Base-by-base conservation (phyloP, 2,888 invertebrate species). In the Nineta flava region DNA sequence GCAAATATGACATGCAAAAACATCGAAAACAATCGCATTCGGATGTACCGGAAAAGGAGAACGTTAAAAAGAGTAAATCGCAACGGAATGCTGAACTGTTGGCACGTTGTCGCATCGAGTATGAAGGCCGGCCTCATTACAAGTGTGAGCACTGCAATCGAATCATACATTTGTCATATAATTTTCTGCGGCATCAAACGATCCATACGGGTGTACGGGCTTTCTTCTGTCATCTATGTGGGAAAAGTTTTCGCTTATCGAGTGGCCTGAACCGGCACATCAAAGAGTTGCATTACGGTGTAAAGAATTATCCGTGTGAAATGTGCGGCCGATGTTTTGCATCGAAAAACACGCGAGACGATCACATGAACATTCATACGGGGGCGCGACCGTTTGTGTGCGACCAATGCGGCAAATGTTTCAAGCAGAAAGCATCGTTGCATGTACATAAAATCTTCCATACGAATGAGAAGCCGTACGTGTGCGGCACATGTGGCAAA, bases 141-240 rank as follows among this genome's bases (percentile, higher is more conserved):
- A 59, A 62, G 52, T 76, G 76, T 53, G 61, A 62, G 32, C 54
- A 60, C 10, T 76, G 76, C 57, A 53, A 59, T n/a, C 66, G 67
- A 50, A 49, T 57, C 4, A 62, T 67, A 50, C 55, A 55, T 32
- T 58, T 60, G 44, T 55, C 60, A 1, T 62, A 60, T 47, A 60
- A 59, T 51, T 70, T 75, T 61, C 55, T 65, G 42, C 64, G 74
- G 0, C 77, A 76, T 57, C 58, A 61, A 52, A 67, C 71, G 2
- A 58, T 66, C 5, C 76, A 75, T 57, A 61, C 62, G 1, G 64
- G 63, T 19, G 67, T 65, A 50, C 62, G 64, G 42, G 61, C 67
- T 0, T 68, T 68, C 60, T 65, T 67, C 56, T 78, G 78, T 58
- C 65, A 70, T 53, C 53, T 66, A n/a, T 76, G 77, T 60, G 76